These are phyloP conservation scores for Phenganax subtilis DNA, from an alignment of 92 coral and sea anemone species.

Conservation along the genomic window DNA sequence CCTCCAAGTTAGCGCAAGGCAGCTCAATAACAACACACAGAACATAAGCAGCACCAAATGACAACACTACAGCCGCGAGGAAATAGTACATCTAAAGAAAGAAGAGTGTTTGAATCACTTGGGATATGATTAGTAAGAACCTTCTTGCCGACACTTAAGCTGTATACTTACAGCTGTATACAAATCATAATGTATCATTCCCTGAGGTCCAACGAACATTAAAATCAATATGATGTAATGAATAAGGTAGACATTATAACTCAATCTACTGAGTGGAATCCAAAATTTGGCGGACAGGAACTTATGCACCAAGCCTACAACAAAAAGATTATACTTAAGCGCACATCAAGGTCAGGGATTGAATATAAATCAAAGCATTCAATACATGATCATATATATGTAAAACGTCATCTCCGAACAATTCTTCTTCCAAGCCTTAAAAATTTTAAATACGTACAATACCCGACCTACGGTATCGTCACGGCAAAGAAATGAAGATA, in stretches of 20 bases:
- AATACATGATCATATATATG: neutral
- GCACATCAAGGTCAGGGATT: neutral
- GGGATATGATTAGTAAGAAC: no score
- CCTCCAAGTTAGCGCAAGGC: constrained; percentile 74
- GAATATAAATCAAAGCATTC: neutral
- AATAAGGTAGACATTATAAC: constrained; percentile 4
- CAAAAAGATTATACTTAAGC: neutral
- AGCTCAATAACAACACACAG: constrained; percentile 76
- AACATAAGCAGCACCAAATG: constrained; percentile 66
- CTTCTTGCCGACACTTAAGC: no score
- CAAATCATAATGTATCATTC: neutral
- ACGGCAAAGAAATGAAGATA: no score
- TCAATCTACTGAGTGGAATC: constrained; percentile 25
- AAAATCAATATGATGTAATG: neutral
- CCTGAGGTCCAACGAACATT: neutral
- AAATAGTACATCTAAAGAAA: constrained; percentile 62
- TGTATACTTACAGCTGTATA: neutral
- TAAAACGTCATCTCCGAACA: no score
- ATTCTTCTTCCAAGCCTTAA: no score
- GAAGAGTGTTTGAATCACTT: neutral
- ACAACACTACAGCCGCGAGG: constrained; percentile 52
- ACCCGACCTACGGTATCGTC: no score
- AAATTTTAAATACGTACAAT: no score
- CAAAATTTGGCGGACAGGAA: constrained; percentile 27
- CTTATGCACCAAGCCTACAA: constrained; percentile 5